Evolutionary conservation across 2,113 vertebrate genomes (phyloP).

Genomic region (Stomatorhinus ivindoensis): DNA sequence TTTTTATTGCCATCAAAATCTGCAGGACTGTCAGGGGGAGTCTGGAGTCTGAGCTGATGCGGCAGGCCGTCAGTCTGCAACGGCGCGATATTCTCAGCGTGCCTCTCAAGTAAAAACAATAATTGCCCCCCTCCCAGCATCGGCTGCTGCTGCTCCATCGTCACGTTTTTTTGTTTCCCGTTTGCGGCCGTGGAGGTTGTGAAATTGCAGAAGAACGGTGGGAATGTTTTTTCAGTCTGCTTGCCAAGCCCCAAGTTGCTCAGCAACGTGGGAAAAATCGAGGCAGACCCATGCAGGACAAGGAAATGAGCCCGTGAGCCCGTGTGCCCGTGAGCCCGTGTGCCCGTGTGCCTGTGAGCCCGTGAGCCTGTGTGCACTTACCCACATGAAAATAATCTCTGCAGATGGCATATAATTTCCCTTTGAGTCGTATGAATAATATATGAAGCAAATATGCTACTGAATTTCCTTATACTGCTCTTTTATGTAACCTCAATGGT

Average conservation of each 20-base stretch:
- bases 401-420: not conserved
- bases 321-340: not conserved
- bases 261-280: not conserved
- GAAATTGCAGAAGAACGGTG: not conserved
- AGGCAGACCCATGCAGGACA: not conserved
- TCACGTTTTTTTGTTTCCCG: not conserved
- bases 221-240: not conserved
- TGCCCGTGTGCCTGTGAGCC: not conserved
- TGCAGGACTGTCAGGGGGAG: not conserved
- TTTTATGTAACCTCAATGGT: not conserved
- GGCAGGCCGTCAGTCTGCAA: not conserved
- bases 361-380: not conserved
- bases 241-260: not conserved
- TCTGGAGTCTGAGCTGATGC: not conserved
- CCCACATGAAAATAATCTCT: not conserved
- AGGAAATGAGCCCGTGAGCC: not conserved
- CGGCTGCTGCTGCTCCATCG: not conserved
- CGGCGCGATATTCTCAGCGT: not conserved
- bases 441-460: conserved; percentile 1
- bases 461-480: not conserved
- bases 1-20: not conserved
- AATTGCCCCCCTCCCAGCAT: not conserved
- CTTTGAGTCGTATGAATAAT: not conserved
- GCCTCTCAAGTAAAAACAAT: not conserved
- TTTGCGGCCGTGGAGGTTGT: not conserved